Evolutionary conservation across 2,888 invertebrate genomes (phyloP).

Genomic region (Baccha elongata): DNA sequence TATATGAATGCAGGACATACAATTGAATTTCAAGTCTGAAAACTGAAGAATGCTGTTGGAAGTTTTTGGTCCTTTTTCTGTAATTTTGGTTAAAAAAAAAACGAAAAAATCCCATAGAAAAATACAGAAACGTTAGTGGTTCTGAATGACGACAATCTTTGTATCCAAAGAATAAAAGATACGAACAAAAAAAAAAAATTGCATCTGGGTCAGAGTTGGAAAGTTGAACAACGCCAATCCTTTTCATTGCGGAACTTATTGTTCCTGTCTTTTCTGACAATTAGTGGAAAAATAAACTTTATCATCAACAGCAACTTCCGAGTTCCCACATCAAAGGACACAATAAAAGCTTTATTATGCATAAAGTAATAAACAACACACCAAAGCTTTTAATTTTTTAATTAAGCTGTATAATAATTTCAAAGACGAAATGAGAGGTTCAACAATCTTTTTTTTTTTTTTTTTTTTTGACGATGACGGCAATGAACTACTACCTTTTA

Average conservation of each 20-base stretch:
- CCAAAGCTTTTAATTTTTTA: slow-evolving; percentile 60
- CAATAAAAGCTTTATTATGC: slow-evolving; percentile 44
- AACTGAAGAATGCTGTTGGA: slow-evolving; percentile 34
- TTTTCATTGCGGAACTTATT: slow-evolving; percentile 32
- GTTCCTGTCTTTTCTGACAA: slow-evolving; percentile 24
- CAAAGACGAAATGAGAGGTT: slow-evolving; percentile 39
- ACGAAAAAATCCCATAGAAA: not conserved
- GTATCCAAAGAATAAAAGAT: slow-evolving; percentile 10
- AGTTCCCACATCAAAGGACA: slow-evolving; percentile 32
- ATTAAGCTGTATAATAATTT: slow-evolving; percentile 56
- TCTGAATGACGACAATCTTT: slow-evolving; percentile 16
- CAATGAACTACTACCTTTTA: slow-evolving; percentile 43
- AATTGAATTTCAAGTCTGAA: slow-evolving; percentile 51
- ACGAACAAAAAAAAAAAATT: slow-evolving; percentile 19
- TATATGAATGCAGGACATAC: slow-evolving; percentile 8
- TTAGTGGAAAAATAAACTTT: slow-evolving; percentile 7
- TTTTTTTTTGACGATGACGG: slow-evolving; percentile 27
- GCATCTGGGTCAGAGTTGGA: slow-evolving; percentile 32
- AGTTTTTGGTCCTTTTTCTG: not conserved
- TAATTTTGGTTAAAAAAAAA: slow-evolving; percentile 6
- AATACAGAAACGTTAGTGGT: slow-evolving; percentile 8
- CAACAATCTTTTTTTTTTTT: slow-evolving; percentile 50
- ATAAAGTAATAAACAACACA: slow-evolving; percentile 55
- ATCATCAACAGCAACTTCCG: slow-evolving; percentile 36
- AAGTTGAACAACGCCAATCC: slow-evolving; percentile 31